Percentiles rank a stretch among this genome's conserved stretches.
These are phyloP conservation scores for Taenaris catops DNA, from an alignment of 2,888 invertebrate genomes.

Conservation along the genomic window DNA sequence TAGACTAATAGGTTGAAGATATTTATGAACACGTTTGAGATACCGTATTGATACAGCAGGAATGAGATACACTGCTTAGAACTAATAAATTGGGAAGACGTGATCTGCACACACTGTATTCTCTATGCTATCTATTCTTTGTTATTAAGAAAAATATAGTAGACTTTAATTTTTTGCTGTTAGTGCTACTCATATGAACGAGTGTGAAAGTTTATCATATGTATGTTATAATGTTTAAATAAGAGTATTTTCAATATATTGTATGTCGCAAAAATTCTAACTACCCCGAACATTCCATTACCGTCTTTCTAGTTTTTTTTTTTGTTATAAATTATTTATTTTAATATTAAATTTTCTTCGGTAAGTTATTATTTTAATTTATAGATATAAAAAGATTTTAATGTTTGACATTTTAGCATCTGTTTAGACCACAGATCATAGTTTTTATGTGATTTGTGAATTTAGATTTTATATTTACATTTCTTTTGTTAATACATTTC, in stretches of 20 bases:
- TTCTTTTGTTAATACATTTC: conserved; percentile 3
- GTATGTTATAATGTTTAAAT: conserved; percentile 28
- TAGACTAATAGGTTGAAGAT: conserved; percentile 18
- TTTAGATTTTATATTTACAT: too few species aligned
- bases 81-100: too few species aligned
- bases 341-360: too few species aligned
- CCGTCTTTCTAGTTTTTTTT: conserved; percentile 30
- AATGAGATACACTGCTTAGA: too few species aligned
- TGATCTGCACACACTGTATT: too few species aligned
- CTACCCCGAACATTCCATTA: conserved; percentile 52
- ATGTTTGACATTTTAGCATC: conserved; percentile 3
- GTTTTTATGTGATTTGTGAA: background rate
- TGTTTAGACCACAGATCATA: background rate
- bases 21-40: background rate
- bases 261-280: conserved; percentile 36
- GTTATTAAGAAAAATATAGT: too few species aligned
- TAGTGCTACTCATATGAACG: conserved; percentile 50
- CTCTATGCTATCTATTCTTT: too few species aligned
- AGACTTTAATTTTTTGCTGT: conserved; percentile 24
- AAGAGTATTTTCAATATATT: conserved; percentile 49
- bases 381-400: too few species aligned
- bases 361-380: too few species aligned
- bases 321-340: conserved; percentile 20
- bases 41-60: too few species aligned
- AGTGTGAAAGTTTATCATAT: conserved; percentile 44